These are phyloP conservation scores for Fistularia commersonii DNA, from an alignment of 2,797 vertebrate species.

Conservation along the genomic window DNA sequence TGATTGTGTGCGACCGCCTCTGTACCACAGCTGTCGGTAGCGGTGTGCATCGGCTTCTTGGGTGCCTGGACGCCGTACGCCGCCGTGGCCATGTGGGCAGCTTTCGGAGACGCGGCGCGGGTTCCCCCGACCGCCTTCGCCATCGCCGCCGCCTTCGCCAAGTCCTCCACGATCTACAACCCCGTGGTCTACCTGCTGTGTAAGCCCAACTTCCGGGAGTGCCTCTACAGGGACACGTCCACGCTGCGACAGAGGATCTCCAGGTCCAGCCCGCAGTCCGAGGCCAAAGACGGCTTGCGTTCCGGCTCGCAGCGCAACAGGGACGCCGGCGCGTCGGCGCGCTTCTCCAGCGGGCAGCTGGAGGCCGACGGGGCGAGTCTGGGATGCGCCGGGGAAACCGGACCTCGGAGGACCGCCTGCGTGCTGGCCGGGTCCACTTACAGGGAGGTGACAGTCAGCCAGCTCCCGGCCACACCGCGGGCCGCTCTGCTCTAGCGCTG, in stretches of 20 bases:
- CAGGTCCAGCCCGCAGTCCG: constrained; percentile 47
- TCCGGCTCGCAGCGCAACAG: constrained; percentile 48
- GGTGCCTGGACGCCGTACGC: constrained; percentile 84
- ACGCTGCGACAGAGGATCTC: constrained; percentile 67
- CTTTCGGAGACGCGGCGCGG: constrained; percentile 65
- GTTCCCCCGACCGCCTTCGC: constrained; percentile 78
- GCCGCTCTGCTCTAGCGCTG: constrained; percentile 57
- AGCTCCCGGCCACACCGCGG: constrained; percentile 53
- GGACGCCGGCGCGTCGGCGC: constrained; percentile 56
- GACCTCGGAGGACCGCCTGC: constrained; percentile 59
- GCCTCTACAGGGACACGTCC: constrained; percentile 72
- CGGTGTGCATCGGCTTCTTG: constrained; percentile 84
- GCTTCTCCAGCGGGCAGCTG: constrained; percentile 55
- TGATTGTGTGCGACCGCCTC: constrained; percentile 10
- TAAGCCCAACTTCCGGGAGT: constrained; percentile 83
- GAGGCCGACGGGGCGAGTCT: constrained; percentile 60
- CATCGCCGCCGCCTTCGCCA: constrained; percentile 78
- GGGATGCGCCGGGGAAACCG: constrained; percentile 44
- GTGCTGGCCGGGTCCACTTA: constrained; percentile 55
- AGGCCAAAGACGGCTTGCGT: constrained; percentile 33
- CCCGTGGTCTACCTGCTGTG: constrained; percentile 82
- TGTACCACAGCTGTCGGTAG: constrained; percentile 78
- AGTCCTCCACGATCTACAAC: constrained; percentile 86
- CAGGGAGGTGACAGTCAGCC: constrained; percentile 63
- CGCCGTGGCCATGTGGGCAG: constrained; percentile 78